Percentiles rank a stretch among this genome's conserved stretches.
Conservation (phyloP, 1,140 invertebrate species). For the Epicauta chinensis region DNA sequence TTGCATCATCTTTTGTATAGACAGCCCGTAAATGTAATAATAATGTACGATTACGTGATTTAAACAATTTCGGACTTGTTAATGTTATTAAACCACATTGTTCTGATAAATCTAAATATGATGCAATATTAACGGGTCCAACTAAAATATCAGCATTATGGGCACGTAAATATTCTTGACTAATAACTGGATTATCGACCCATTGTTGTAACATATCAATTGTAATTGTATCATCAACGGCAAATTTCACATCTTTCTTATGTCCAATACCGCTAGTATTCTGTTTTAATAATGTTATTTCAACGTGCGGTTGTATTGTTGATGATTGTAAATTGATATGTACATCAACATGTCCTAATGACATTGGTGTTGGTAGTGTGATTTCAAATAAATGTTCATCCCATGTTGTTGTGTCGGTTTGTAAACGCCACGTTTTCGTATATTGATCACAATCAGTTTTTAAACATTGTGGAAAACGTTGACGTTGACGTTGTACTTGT, state of each 20-base stretch:
- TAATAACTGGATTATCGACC: slow-evolving; percentile 68
- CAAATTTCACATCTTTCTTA: slow-evolving; percentile 37
- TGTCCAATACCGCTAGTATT: slow-evolving; percentile 64
- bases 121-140: slow-evolving; percentile 74
- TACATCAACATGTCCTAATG: slow-evolving; percentile 76
- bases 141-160: slow-evolving; percentile 86
- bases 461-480: no score
- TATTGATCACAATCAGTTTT: slow-evolving; percentile 45
- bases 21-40: slow-evolving; percentile 80
- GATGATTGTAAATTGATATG: slow-evolving; percentile 74
- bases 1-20: slow-evolving; percentile 45
- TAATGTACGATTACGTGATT: slow-evolving; percentile 70
- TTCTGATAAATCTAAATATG: slow-evolving; percentile 77
- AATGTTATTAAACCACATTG: slow-evolving; percentile 74
- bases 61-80: slow-evolving; percentile 78
- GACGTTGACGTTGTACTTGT: slow-evolving; percentile 66
- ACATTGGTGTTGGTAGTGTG: slow-evolving; percentile 67
- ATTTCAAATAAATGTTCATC: slow-evolving; percentile 89
- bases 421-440: slow-evolving; percentile 80
- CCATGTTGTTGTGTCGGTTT: slow-evolving; percentile 79
- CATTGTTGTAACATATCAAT: slow-evolving; percentile 46
- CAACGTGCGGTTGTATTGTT: slow-evolving; percentile 53
- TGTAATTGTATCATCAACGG: slow-evolving; percentile 38
- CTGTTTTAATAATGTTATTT: slow-evolving; percentile 80
- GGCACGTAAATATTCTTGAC: slow-evolving; percentile 72